Conservation (phyloP, 1,140 invertebrate species). For the Zaprionus ornatus region DNA sequence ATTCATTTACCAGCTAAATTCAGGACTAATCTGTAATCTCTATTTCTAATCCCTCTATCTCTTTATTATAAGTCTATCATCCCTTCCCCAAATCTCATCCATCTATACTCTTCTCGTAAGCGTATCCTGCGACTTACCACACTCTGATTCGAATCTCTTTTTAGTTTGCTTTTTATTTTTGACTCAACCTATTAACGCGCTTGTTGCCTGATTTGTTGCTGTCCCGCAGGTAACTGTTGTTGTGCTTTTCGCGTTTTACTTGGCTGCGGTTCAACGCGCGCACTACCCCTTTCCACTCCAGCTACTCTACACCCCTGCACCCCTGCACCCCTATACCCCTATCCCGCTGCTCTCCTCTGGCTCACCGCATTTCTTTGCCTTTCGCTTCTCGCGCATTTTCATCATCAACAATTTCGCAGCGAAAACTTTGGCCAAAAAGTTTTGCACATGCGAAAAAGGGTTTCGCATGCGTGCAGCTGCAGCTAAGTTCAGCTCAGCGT, state of each 20-base stretch:
- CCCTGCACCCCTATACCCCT: not conserved
- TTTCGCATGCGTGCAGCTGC: conserved; percentile 78
- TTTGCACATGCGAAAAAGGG: conserved; percentile 77
- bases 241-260: conserved; percentile 69
- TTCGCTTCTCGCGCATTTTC: conserved; percentile 60
- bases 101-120: conserved; percentile 13
- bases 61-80: not conserved
- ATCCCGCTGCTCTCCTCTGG: not conserved
- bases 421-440: conserved; percentile 71
- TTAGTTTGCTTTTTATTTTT: conserved; percentile 32
- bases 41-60: too few relatives aligned
- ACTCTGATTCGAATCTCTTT: conserved; percentile 45
- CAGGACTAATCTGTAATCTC: too few relatives aligned
- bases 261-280: conserved; percentile 76
- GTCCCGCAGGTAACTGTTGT: conserved; percentile 36
- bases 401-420: conserved; percentile 73
- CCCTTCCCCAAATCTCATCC: not conserved
- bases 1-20: too few relatives aligned
- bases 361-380: conserved; percentile 12
- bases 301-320: too few relatives aligned
- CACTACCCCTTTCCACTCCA: conserved; percentile 7
- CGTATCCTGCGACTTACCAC: conserved; percentile 26
- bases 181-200: conserved; percentile 44
- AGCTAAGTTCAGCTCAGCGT: conserved; percentile 59
- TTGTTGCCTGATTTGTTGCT: conserved; percentile 61